Evolutionary conservation across 1,140 invertebrate species (phyloP).

Genomic region (Calephelis nemesis): DNA sequence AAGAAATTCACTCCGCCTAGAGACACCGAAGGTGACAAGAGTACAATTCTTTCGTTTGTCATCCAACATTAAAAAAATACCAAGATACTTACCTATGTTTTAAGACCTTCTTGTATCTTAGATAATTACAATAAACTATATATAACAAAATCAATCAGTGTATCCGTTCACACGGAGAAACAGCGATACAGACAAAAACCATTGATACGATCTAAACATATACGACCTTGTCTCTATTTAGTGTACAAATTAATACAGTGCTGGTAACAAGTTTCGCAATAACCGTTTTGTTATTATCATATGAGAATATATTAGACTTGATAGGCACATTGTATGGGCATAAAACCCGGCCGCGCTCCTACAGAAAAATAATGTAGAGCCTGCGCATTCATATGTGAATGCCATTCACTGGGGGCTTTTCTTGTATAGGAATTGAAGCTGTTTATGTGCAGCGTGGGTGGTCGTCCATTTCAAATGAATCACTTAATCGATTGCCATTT

Average conservation of each 20-base stretch:
- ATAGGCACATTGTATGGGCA: slow-evolving; percentile 6
- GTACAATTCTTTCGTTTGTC: too few species aligned
- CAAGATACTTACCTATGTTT: too few species aligned
- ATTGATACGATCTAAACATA: slow-evolving; percentile 11
- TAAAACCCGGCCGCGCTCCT: not conserved
- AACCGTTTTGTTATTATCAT: not conserved
- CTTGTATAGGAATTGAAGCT: too few species aligned
- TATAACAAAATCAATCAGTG: not conserved
- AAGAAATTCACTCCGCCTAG: too few species aligned
- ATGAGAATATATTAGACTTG: slow-evolving; percentile 6
- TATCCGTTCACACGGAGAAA: slow-evolving; percentile 8
- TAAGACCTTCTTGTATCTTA: too few species aligned
- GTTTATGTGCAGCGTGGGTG: too few species aligned
- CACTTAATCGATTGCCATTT: too few species aligned
- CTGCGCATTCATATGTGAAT: not conserved
- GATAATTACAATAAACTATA: not conserved
- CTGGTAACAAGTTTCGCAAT: slow-evolving; percentile 8
- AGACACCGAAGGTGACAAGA: too few species aligned
- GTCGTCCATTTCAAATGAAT: too few species aligned
- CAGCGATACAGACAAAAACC: not conserved
- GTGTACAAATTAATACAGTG: slow-evolving; percentile 6
- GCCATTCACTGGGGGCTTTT: too few species aligned
- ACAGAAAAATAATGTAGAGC: not conserved
- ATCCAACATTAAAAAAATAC: too few species aligned
- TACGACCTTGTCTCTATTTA: slow-evolving; percentile 3